These are phyloP conservation scores for Zelostemma sp. DNA, from an alignment of 1,140 invertebrate genomes.

Conservation along the genomic window DNA sequence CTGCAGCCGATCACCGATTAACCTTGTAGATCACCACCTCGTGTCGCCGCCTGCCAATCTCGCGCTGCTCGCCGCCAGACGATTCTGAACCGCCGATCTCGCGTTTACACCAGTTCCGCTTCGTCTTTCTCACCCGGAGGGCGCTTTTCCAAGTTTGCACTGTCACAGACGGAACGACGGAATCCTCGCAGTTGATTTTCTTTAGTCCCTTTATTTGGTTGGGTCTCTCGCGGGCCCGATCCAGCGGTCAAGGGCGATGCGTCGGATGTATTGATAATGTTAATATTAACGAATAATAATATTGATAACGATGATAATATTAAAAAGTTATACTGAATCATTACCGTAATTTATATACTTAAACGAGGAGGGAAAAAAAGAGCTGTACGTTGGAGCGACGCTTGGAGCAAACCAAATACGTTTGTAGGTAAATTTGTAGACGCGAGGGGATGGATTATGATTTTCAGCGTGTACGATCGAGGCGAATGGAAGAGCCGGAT, in stretches of 20 bases:
- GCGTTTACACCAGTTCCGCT: too few species aligned
- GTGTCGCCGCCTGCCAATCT: constrained; percentile 56
- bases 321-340: constrained; percentile 68
- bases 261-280: constrained; percentile 51
- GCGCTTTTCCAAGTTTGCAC: constrained; percentile 5
- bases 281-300: constrained; percentile 49
- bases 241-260: constrained; percentile 30
- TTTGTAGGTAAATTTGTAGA: constrained; percentile 65
- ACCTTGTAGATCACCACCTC: constrained; percentile 55
- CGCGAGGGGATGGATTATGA: too few species aligned
- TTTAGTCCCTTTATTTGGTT: too few species aligned
- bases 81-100: too few species aligned
- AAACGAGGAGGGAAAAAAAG: too few species aligned
- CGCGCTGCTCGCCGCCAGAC: constrained; percentile 59
- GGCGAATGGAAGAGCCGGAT: constrained; percentile 13
- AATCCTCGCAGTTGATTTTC: too few species aligned
- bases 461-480: too few species aligned
- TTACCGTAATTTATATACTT: constrained; percentile 71
- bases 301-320: constrained; percentile 56
- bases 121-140: background rate
- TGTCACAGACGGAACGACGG: too few species aligned
- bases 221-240: constrained; percentile 13
- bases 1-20: constrained; percentile 38
- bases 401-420: constrained; percentile 64
- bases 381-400: constrained; percentile 57